phyloP scores from a whole-genome alignment of 2,113 vertebrate species.

The Nestor notabilis region DNA sequence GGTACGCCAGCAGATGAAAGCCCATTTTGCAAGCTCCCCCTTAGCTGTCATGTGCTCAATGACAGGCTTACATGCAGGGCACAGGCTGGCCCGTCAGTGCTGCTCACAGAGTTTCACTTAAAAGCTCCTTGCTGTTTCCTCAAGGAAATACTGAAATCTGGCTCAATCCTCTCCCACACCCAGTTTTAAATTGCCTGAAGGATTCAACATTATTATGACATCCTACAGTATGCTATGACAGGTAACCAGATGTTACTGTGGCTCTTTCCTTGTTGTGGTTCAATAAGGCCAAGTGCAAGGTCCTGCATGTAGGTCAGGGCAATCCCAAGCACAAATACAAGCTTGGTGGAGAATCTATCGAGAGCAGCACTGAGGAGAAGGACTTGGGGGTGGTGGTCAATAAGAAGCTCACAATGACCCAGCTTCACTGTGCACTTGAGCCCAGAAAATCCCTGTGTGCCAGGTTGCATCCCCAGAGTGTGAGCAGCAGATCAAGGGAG shows the following conservation, averaged over 20 bases:
- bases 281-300: not conserved
- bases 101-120: not conserved
- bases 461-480: not conserved
- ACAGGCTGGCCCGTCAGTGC: not conserved
- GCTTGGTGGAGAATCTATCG: not conserved
- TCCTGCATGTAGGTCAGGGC: not conserved
- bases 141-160: not conserved
- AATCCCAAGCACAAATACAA: not conserved
- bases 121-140: not conserved
- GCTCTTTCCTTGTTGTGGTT: not conserved
- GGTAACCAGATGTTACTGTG: not conserved
- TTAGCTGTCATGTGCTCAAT: rapidly evolving
- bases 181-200: not conserved
- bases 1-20: not conserved
- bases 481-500: not conserved
- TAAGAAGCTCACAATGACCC: not conserved
- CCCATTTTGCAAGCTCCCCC: not conserved
- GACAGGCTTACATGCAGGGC: rapidly evolving
- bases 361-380: not conserved
- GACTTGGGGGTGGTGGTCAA: not conserved
- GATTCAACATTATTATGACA: rapidly evolving
- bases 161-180: not conserved
- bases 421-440: not conserved
- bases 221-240: not conserved
- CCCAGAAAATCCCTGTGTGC: not conserved